Percentiles rank a stretch among this genome's conserved stretches.
Conservation (phyloP, 2,888 invertebrate species). For the Blastobasis adustella region DNA sequence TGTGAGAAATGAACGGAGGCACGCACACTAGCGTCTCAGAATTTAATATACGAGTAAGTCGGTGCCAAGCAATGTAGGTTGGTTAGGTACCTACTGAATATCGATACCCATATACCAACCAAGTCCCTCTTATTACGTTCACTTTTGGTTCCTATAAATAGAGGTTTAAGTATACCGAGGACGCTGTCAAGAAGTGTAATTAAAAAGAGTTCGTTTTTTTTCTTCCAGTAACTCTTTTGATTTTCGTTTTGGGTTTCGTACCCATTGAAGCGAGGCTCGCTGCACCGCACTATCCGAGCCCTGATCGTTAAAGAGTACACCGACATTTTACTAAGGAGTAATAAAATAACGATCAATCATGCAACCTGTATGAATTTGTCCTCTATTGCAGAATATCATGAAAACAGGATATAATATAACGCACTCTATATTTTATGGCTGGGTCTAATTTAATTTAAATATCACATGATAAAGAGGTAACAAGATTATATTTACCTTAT, state of each 20-base stretch:
- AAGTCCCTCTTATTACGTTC: not conserved
- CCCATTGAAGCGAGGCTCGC: conserved; percentile 38
- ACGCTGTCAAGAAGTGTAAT: conserved; percentile 24
- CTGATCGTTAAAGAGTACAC: too few species aligned
- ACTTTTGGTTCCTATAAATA: not conserved
- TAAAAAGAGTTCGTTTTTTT: conserved; percentile 31
- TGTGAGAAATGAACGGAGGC: not conserved
- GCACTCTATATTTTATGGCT: too few species aligned
- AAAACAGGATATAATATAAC: too few species aligned
- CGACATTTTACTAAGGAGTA: too few species aligned
- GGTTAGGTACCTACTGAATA: not conserved
- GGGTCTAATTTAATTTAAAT: too few species aligned
- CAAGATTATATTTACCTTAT: too few species aligned
- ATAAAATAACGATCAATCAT: too few species aligned
- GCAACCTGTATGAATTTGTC: too few species aligned
- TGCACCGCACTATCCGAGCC: not conserved
- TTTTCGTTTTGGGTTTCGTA: conserved; percentile 25
- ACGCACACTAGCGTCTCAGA: too few species aligned
- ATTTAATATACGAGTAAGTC: too few species aligned
- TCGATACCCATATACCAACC: not conserved
- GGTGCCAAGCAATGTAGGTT: not conserved
- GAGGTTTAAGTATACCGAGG: conserved; percentile 10
- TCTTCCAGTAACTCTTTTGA: conserved; percentile 28
- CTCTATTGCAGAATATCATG: too few species aligned
- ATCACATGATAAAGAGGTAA: too few species aligned